phyloP scores from a whole-genome alignment of 2,113 vertebrate genomes.

The Axis porcinus region DNA sequence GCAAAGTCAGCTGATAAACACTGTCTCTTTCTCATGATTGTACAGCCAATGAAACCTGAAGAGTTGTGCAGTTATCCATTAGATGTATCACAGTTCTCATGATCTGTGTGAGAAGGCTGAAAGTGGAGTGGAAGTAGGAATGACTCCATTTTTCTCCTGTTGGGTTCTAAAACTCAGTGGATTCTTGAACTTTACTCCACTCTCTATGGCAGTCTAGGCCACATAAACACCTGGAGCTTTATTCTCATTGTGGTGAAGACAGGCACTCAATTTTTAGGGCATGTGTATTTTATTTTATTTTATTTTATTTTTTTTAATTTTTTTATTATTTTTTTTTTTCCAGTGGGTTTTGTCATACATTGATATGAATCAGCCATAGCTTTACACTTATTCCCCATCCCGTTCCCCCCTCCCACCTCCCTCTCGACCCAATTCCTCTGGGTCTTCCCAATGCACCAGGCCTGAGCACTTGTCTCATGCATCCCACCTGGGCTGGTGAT shows the following conservation, averaged over 20 bases:
- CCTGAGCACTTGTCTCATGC: too few species aligned
- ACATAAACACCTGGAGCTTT: background rate
- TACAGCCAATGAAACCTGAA: background rate
- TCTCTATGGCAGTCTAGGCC: background rate
- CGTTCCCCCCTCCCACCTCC: too few species aligned
- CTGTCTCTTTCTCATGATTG: background rate
- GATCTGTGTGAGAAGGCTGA: background rate
- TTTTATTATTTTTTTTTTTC: too few species aligned
- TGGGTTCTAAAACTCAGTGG: background rate
- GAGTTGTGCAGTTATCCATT: background rate
- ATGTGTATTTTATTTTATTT: background rate
- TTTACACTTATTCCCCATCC: too few species aligned
- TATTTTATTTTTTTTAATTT: too few species aligned
- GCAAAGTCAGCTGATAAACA: background rate
- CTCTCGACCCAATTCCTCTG: too few species aligned
- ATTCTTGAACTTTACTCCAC: background rate
- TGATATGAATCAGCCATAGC: too few species aligned
- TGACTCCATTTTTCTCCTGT: background rate
- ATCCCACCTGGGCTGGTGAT: too few species aligned
- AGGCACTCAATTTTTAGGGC: background rate
- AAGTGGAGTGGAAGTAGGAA: background rate
- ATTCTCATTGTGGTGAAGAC: background rate
- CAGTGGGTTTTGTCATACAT: too few species aligned
- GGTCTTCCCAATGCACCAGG: too few species aligned
- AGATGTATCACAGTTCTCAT: background rate